Evolutionary conservation across 2,888 invertebrate species (phyloP).

Genomic region (Harpalus rufipes): DNA sequence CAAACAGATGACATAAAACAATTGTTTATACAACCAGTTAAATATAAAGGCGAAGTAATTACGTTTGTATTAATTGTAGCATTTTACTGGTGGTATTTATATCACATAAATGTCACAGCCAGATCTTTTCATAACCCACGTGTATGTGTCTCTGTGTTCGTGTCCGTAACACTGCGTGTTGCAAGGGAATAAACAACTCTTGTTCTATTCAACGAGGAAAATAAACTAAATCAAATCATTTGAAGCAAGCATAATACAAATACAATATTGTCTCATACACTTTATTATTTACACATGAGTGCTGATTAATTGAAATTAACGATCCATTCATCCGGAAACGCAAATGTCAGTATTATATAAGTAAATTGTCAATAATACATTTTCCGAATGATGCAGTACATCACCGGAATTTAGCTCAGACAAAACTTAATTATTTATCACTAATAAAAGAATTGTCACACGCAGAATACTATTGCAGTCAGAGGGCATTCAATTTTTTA

Average conservation of each 20-base stretch:
- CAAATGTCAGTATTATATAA: not conserved
- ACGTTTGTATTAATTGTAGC: not conserved
- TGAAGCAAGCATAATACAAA: not conserved
- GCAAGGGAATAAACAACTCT: not conserved
- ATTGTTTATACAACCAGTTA: not conserved
- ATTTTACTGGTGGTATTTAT: slow-evolving; percentile 6
- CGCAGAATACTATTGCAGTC: too few relatives aligned
- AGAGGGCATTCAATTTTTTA: too few relatives aligned
- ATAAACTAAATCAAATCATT: slow-evolving; percentile 1
- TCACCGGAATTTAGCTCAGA: too few relatives aligned
- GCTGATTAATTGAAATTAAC: not conserved
- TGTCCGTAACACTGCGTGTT: not conserved
- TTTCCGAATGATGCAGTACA: not conserved
- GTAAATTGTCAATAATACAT: not conserved
- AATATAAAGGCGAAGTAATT: not conserved
- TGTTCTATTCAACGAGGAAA: not conserved
- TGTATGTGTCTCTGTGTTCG: not conserved
- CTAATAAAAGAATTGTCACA: too few relatives aligned
- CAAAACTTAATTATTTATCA: too few relatives aligned
- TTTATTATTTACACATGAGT: not conserved
- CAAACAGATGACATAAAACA: not conserved
- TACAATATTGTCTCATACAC: not conserved
- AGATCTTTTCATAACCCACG: slow-evolving; percentile 13
- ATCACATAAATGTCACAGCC: slow-evolving; percentile 19
- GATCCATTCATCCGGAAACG: not conserved